Evolutionary conservation across 2,888 invertebrate species (phyloP).

Genomic region (Rhaphigaster nebulosa): DNA sequence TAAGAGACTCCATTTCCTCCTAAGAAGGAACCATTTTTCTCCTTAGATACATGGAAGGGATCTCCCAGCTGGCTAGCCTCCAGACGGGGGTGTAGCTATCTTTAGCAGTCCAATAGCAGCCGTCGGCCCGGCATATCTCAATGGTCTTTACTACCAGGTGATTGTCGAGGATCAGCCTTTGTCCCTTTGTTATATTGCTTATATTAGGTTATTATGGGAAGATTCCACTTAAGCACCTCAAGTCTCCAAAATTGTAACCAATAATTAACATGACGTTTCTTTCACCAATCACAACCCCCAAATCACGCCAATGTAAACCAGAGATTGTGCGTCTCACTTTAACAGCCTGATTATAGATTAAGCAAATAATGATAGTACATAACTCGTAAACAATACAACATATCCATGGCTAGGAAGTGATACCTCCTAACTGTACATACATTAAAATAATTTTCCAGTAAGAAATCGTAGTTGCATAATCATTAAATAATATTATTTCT

Average conservation of each 20-base stretch:
- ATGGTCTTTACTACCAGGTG: background rate
- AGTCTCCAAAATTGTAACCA: background rate
- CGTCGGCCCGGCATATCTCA: background rate
- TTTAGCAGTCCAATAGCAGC: background rate
- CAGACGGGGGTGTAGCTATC: conserved; percentile 30
- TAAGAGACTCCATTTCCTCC: conserved; percentile 7
- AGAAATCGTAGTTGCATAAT: too few relatives aligned
- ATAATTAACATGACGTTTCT: background rate
- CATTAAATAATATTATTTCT: too few relatives aligned
- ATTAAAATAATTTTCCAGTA: too few relatives aligned
- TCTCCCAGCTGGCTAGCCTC: background rate
- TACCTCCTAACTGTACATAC: too few relatives aligned
- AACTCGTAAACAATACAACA: too few relatives aligned
- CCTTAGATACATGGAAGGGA: background rate
- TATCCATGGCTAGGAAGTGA: too few relatives aligned
- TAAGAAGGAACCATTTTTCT: conserved; percentile 36
- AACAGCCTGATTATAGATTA: too few relatives aligned
- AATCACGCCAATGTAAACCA: too few relatives aligned
- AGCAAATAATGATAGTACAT: too few relatives aligned
- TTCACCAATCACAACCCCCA: too few relatives aligned
- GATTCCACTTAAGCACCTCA: background rate
- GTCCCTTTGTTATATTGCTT: background rate
- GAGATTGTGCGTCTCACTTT: too few relatives aligned
- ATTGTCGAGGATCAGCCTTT: background rate
- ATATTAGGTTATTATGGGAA: background rate